Percentiles rank a stretch among this genome's conserved stretches.
Conservation (phyloP, 2,113 vertebrate species). For the Triplophysa dalaica region DNA sequence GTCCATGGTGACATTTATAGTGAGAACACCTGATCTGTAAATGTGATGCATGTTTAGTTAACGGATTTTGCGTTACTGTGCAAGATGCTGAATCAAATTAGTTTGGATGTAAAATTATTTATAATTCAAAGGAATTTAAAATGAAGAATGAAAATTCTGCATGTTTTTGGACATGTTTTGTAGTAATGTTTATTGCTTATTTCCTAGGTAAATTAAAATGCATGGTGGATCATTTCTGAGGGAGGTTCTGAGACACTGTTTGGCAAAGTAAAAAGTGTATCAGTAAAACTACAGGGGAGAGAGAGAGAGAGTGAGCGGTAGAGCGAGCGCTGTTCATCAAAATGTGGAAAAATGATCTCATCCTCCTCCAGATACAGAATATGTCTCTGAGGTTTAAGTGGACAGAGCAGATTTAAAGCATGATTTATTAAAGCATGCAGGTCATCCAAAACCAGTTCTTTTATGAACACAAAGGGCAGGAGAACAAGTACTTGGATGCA, state of each 20-base stretch:
- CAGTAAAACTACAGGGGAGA: background rate
- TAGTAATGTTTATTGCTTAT: background rate
- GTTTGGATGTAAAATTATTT: too few species aligned
- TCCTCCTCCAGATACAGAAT: background rate
- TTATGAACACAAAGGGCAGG: constrained; percentile 10
- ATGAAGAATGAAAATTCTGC: too few species aligned
- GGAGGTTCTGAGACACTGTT: too few species aligned
- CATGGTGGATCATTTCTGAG: background rate
- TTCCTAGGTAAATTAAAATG: background rate
- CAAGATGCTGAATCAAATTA: too few species aligned
- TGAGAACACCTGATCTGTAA: too few species aligned
- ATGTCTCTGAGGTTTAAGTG: constrained; percentile 24
- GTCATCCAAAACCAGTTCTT: constrained; percentile 5
- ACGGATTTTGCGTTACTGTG: too few species aligned
- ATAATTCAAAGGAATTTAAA: too few species aligned
- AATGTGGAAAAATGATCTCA: background rate
- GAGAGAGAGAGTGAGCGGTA: background rate
- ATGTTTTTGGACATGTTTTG: too few species aligned
- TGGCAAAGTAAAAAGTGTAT: too few species aligned
- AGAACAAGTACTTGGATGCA: constrained; percentile 4
- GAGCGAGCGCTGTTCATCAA: background rate
- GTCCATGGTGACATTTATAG: too few species aligned
- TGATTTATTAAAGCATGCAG: constrained; percentile 24
- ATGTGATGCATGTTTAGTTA: too few species aligned
- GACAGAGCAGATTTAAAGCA: constrained; percentile 25